phyloP scores from a whole-genome alignment of 2,888 invertebrate species.

The Spodoptera littoralis region DNA sequence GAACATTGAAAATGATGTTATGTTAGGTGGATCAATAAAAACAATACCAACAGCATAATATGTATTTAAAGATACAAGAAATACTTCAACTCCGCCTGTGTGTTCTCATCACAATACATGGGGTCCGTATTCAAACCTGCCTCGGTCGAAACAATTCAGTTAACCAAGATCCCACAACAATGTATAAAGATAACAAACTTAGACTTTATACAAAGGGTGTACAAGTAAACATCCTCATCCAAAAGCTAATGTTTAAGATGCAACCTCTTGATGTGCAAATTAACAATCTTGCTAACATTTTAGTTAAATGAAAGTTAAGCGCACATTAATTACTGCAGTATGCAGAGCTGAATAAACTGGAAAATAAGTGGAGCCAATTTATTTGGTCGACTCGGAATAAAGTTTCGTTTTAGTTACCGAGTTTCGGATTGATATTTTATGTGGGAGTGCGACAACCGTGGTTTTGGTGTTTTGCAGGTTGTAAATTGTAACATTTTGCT shows the following conservation, averaged over 20 bases:
- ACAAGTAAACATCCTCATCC: constrained; percentile 47
- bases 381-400: constrained; percentile 28
- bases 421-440: constrained; percentile 18
- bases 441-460: neutral
- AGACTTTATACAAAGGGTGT: constrained; percentile 32
- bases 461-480: too few relatives aligned
- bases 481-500: too few relatives aligned
- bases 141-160: constrained; percentile 6
- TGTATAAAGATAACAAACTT: constrained; percentile 28
- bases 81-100: neutral
- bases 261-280: constrained; percentile 34
- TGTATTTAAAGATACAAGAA: neutral
- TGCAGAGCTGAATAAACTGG: constrained; percentile 26
- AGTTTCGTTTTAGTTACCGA: constrained; percentile 15
- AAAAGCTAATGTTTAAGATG: constrained; percentile 48
- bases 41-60: too few relatives aligned
- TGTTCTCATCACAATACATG: neutral
- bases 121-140: neutral
- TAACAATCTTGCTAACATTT: constrained; percentile 28
- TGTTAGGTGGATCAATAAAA: too few relatives aligned
- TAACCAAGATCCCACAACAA: constrained; percentile 14
- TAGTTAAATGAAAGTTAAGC: constrained; percentile 30
- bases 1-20: too few relatives aligned
- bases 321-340: constrained; percentile 23
- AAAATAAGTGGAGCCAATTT: constrained; percentile 28